Conservation (phyloP, 1,140 invertebrate species). For the Hermetia illucens region DNA sequence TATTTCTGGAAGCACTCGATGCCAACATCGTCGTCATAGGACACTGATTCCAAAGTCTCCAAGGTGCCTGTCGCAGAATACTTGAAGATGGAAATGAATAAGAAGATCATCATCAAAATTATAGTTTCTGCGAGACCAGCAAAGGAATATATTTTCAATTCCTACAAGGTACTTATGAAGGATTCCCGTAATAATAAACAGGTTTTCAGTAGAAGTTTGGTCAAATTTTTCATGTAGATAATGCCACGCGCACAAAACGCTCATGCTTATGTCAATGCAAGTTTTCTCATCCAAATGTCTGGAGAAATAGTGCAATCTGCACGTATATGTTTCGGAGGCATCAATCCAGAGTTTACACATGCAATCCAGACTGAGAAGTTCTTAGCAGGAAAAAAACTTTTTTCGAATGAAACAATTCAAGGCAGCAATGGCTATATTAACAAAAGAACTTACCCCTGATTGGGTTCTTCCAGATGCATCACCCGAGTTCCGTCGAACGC, state of each 20-base stretch:
- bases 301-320: slow-evolving; percentile 12
- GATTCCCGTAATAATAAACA: neutral
- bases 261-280: slow-evolving; percentile 70
- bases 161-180: too few relatives aligned
- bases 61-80: slow-evolving; percentile 17
- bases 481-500: slow-evolving; percentile 45
- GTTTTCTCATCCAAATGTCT: slow-evolving; percentile 51
- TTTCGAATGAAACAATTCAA: slow-evolving; percentile 34
- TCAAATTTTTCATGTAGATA: slow-evolving; percentile 35
- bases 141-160: too few relatives aligned
- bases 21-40: slow-evolving; percentile 29
- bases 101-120: too few relatives aligned
- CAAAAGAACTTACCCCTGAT: slow-evolving; percentile 46
- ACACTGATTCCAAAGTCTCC: slow-evolving; percentile 7
- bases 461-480: slow-evolving; percentile 45
- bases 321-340: slow-evolving; percentile 49
- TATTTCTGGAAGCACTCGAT: slow-evolving; percentile 53
- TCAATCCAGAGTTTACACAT: slow-evolving; percentile 53
- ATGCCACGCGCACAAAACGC: slow-evolving; percentile 70
- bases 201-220: neutral
- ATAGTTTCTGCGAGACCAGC: too few relatives aligned
- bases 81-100: too few relatives aligned
- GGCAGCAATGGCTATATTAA: slow-evolving; percentile 39
- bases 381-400: slow-evolving; percentile 40
- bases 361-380: slow-evolving; percentile 51